phyloP scores from a whole-genome alignment of 1,140 invertebrate species.

The Zaprionus davidi region DNA sequence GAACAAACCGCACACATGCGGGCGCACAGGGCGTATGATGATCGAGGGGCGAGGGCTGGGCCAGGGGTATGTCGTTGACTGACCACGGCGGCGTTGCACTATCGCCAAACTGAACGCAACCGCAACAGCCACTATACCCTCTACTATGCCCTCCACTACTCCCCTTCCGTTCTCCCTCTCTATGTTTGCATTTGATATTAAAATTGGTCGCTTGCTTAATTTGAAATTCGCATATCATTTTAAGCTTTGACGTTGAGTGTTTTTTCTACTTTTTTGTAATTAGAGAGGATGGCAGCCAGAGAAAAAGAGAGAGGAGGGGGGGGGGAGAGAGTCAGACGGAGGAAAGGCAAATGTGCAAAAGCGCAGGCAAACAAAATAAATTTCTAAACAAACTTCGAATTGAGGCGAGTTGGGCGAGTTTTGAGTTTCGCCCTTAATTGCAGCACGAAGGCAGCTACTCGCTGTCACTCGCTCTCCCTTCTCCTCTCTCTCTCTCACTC shows the following conservation, averaged over 20 bases:
- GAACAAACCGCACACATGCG: slow-evolving; percentile 31
- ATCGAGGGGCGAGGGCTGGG: background rate
- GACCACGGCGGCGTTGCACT: slow-evolving; percentile 3
- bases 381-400: background rate
- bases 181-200: slow-evolving; percentile 38
- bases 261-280: slow-evolving; percentile 4
- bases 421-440: slow-evolving; percentile 3
- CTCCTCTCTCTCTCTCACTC: background rate
- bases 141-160: background rate
- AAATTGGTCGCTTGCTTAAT: slow-evolving; percentile 39
- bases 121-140: background rate
- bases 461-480: background rate
- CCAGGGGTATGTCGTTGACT: background rate
- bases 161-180: background rate
- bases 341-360: background rate
- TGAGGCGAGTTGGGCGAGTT: background rate
- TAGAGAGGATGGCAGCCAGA: background rate
- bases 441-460: background rate
- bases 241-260: slow-evolving; percentile 3
- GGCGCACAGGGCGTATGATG: slow-evolving; percentile 2
- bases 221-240: slow-evolving; percentile 33
- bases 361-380: background rate
- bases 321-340: background rate
- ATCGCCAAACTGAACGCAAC: background rate
- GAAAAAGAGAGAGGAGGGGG: background rate